A percentile compares a stretch with the other conserved stretches of the same genome.
These are phyloP conservation scores for Varecia variegata DNA, from an alignment of 2,797 vertebrate genomes.

Conservation along the genomic window DNA sequence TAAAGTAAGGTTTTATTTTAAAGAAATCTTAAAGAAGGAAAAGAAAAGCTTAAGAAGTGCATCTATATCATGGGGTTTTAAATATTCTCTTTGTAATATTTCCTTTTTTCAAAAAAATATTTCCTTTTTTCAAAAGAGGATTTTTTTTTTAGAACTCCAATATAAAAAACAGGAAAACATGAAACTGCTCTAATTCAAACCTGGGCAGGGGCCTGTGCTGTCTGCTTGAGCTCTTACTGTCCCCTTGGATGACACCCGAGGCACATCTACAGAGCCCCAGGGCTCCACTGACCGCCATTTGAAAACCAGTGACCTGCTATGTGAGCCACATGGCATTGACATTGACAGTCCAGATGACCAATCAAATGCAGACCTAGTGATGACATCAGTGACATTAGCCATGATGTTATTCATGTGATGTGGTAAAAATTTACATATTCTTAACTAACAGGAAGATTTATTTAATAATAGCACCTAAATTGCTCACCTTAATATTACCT, in stretches of 20 bases:
- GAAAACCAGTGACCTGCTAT: not conserved
- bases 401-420: not conserved
- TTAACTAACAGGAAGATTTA: not conserved
- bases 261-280: not conserved
- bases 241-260: not conserved
- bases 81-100: constrained; percentile 21
- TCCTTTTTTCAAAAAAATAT: not conserved
- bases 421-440: not conserved
- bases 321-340: not conserved
- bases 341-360: not conserved
- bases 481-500: not conserved
- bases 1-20: not conserved
- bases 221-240: not conserved
- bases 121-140: not conserved
- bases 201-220: not conserved
- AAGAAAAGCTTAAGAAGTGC: not conserved
- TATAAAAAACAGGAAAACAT: not conserved
- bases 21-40: not conserved
- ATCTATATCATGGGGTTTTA: not conserved
- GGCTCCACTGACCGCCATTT: not conserved
- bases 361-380: not conserved
- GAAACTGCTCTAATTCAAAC: not conserved
- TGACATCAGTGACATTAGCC: no score
- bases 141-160: not conserved
- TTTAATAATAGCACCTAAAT: not conserved